Conservation (phyloP, 2,888 invertebrate species). For the Ceratothoa steindachneri region DNA sequence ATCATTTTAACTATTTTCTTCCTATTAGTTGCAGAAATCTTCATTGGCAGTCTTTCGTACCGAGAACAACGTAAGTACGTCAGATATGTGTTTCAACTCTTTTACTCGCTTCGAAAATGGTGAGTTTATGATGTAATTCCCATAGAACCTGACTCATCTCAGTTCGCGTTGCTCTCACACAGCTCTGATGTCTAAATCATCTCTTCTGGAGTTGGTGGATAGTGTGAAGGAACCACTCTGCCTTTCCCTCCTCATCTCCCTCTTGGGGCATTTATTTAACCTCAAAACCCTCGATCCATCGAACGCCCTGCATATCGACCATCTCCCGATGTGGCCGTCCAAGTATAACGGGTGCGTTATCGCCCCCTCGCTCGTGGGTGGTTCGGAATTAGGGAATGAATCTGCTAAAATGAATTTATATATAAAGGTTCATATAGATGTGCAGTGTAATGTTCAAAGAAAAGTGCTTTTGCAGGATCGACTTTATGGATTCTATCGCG, state of each 20-base stretch:
- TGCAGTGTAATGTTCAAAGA: too few relatives aligned
- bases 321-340: conserved; percentile 36
- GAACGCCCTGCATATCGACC: conserved; percentile 34
- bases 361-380: too few relatives aligned
- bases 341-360: conserved; percentile 18
- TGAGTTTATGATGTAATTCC: too few relatives aligned
- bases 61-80: not conserved
- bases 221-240: conserved; percentile 38
- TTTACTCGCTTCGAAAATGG: too few relatives aligned
- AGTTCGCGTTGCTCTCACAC: too few relatives aligned
- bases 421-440: not conserved
- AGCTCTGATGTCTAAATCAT: conserved; percentile 29
- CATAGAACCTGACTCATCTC: too few relatives aligned
- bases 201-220: conserved; percentile 31
- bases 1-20: not conserved
- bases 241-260: conserved; percentile 39
- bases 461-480: too few relatives aligned
- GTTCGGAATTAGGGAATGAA: too few relatives aligned
- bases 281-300: conserved; percentile 30
- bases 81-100: too few relatives aligned
- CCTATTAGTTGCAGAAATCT: not conserved
- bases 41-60: not conserved
- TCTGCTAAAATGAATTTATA: too few relatives aligned
- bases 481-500: not conserved
- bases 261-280: conserved; percentile 36